Evolutionary conservation across 2,113 vertebrate species (phyloP).

Genomic region (Hemichromis elongatus): DNA sequence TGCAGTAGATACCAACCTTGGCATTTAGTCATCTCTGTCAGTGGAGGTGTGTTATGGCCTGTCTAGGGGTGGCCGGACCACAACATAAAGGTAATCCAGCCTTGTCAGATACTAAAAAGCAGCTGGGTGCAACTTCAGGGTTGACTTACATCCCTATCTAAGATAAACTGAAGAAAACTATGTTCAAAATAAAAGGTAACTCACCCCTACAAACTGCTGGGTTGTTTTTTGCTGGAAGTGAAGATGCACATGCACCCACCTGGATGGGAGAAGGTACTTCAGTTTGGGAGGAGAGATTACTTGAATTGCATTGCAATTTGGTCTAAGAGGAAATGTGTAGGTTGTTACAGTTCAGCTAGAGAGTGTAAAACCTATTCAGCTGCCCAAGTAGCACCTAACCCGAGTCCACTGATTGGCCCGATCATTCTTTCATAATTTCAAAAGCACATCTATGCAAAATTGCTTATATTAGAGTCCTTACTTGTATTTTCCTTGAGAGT

Average conservation of each 20-base stretch:
- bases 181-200: neutral
- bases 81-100: neutral
- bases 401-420: neutral
- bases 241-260: neutral
- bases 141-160: neutral
- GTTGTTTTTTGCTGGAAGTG: neutral
- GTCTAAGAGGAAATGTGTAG: neutral
- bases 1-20: neutral
- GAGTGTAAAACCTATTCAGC: neutral
- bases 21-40: neutral
- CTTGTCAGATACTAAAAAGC: neutral
- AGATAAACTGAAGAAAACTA: neutral
- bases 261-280: neutral
- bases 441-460: neutral
- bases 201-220: neutral
- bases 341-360: neutral
- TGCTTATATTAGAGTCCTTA: neutral
- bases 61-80: neutral
- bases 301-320: neutral
- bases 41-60: fast-evolving
- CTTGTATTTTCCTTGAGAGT: neutral
- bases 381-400: neutral
- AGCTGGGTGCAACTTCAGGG: neutral
- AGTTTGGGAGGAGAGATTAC: neutral
- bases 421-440: neutral